A percentile compares a stretch with the other conserved stretches of the same genome.
Evolutionary conservation across 2,113 vertebrate genomes (phyloP).

Genomic region (Eidolon helvum): DNA sequence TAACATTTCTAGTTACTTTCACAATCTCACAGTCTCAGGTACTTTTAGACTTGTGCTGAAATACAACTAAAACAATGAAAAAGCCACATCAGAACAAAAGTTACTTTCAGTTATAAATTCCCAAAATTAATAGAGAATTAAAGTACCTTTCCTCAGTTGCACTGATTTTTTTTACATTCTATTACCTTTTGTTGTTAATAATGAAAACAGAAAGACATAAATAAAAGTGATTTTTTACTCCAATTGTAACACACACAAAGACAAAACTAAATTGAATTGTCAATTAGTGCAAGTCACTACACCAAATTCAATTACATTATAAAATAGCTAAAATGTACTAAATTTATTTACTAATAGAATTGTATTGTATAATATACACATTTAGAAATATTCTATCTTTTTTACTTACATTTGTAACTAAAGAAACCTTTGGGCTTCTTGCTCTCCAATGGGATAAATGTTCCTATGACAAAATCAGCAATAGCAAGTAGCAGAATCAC

Average conservation of each 20-base stretch:
- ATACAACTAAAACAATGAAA: neutral
- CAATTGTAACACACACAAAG: neutral
- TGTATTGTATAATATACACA: neutral
- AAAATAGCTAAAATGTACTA: constrained; percentile 20
- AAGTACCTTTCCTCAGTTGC: neutral
- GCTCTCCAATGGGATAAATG: constrained; percentile 91
- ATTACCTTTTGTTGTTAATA: neutral
- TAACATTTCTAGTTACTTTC: neutral
- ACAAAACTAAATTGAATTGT: constrained; percentile 1
- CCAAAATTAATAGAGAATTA: neutral
- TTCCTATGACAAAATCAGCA: constrained; percentile 94
- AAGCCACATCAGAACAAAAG: neutral
- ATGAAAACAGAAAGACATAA: neutral
- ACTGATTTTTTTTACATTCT: neutral
- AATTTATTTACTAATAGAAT: neutral
- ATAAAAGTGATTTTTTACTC: constrained; percentile 12
- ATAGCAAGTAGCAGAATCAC: constrained; percentile 94
- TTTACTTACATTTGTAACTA: constrained; percentile 91
- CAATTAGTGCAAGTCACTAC: neutral
- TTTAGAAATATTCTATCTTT: neutral
- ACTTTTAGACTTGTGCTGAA: neutral
- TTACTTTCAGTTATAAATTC: neutral
- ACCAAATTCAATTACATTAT: neutral
- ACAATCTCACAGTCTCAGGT: neutral
- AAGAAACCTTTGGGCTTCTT: constrained; percentile 93